Evolutionary conservation across 37 sponge, comb jelly and placozoan genomes (phyloP).

Genomic region (Oscarella lobularis): DNA sequence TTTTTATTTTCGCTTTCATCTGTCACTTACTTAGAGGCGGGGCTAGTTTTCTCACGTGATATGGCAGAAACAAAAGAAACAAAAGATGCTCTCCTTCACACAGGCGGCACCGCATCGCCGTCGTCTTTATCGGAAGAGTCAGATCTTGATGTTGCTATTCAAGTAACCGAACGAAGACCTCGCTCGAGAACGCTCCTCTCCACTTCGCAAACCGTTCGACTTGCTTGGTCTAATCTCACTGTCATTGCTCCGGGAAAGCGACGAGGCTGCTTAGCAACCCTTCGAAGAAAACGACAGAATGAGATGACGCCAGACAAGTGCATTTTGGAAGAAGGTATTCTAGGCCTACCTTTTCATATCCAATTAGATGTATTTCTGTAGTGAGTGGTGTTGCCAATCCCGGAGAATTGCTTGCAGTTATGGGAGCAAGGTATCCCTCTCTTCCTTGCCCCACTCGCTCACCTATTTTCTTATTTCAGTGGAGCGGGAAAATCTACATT

Average conservation of each 20-base stretch:
- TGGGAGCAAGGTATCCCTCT: conserved; percentile 2
- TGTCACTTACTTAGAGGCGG: no score
- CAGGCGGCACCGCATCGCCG: no score
- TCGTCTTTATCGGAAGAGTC: no score
- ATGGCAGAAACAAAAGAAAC: no score
- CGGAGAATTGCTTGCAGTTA: not conserved
- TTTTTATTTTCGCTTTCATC: no score
- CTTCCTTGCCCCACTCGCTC: not conserved
- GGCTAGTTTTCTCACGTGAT: no score
- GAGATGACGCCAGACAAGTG: not conserved
- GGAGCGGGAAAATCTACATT: conserved; percentile 3
- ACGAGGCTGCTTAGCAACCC: not conserved
- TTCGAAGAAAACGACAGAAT: not conserved
- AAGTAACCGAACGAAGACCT: no score
- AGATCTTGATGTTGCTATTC: no score
- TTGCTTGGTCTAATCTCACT: not conserved
- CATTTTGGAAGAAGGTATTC: not conserved
- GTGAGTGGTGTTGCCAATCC: not conserved
- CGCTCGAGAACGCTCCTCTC: no score
- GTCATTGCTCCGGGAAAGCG: not conserved
- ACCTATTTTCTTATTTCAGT: not conserved
- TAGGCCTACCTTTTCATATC: not conserved
- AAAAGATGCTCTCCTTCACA: no score
- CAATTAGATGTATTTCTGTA: not conserved
- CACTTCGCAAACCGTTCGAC: no score